Evolutionary conservation across 2,888 invertebrate genomes (phyloP).

Genomic region (Drosophila engyochracea): DNA sequence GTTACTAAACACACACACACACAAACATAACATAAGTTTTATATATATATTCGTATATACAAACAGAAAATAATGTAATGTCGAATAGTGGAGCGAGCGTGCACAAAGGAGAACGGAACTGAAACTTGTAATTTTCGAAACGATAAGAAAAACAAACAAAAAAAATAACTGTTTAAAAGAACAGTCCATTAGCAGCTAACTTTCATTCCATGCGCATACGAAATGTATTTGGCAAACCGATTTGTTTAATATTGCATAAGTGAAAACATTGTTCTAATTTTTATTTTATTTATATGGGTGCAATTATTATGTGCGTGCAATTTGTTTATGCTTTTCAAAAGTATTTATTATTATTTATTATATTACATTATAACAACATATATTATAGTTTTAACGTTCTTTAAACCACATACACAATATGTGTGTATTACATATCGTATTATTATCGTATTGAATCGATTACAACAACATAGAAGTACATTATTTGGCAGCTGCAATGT

Average conservation of each 20-base stretch:
- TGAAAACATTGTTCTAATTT: conserved; percentile 34
- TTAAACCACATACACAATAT: conserved; percentile 43
- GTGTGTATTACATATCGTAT: conserved; percentile 63
- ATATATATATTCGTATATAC: conserved; percentile 28
- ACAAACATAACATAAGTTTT: conserved; percentile 46
- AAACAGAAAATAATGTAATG: conserved; percentile 26
- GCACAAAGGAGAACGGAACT: conserved; percentile 60
- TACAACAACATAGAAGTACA: conserved; percentile 22
- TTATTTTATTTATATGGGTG: conserved; percentile 53
- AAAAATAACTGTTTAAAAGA: conserved; percentile 29
- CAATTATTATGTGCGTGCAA: conserved; percentile 75
- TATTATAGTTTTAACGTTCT: conserved; percentile 46
- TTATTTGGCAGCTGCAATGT: conserved; percentile 46
- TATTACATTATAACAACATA: conserved; percentile 41
- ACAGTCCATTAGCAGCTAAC: conserved; percentile 54
- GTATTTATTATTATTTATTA: conserved; percentile 78
- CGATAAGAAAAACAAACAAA: conserved; percentile 27
- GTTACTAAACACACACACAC: conserved; percentile 68
- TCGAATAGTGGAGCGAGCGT: conserved; percentile 48
- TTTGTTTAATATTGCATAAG: conserved; percentile 55
- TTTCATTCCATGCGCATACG: conserved; percentile 58
- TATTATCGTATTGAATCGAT: conserved; percentile 57
- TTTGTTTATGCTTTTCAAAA: conserved; percentile 80
- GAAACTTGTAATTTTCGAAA: conserved; percentile 53
- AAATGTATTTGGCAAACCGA: conserved; percentile 55